Evolutionary conservation across 2,113 vertebrate species (phyloP).

Genomic region (Xenopus tropicalis): DNA sequence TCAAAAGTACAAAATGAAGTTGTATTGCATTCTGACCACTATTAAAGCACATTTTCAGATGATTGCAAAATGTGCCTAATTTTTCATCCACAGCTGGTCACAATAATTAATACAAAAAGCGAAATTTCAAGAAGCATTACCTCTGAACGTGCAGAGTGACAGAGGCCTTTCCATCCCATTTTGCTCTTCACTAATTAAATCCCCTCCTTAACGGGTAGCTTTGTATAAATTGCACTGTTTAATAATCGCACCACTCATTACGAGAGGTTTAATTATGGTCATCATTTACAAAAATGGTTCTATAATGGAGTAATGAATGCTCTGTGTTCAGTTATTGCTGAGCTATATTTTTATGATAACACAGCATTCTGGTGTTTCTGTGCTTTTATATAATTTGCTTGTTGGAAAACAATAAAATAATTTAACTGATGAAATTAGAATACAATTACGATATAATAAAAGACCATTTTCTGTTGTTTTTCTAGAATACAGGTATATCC

Average conservation of each 20-base stretch:
- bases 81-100: too few relatives aligned
- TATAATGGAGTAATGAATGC: slow-evolving; percentile 64
- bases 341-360: slow-evolving; percentile 52
- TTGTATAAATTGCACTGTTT: slow-evolving; percentile 61
- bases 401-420: not conserved
- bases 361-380: slow-evolving; percentile 44
- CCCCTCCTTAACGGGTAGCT: slow-evolving; percentile 52
- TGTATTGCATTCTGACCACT: too few relatives aligned
- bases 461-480: too few relatives aligned
- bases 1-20: too few relatives aligned
- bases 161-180: slow-evolving; percentile 40
- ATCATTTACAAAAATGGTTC: slow-evolving; percentile 62
- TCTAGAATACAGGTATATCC: too few relatives aligned
- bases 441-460: too few relatives aligned
- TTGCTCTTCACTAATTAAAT: slow-evolving; percentile 57
- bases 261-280: slow-evolving; percentile 63
- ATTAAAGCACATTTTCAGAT: too few relatives aligned
- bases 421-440: too few relatives aligned
- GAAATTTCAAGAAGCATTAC: slow-evolving; percentile 11
- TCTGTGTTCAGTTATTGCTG: slow-evolving; percentile 63
- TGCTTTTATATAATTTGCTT: slow-evolving; percentile 42
- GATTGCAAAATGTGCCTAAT: too few relatives aligned
- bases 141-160: slow-evolving; percentile 38
- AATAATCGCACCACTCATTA: slow-evolving; percentile 65
- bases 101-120: too few relatives aligned